A percentile compares a stretch with the other conserved stretches of the same genome.
These are phyloP conservation scores for Bombus superbus DNA, from an alignment of 1,140 invertebrate species.

Conservation along the genomic window DNA sequence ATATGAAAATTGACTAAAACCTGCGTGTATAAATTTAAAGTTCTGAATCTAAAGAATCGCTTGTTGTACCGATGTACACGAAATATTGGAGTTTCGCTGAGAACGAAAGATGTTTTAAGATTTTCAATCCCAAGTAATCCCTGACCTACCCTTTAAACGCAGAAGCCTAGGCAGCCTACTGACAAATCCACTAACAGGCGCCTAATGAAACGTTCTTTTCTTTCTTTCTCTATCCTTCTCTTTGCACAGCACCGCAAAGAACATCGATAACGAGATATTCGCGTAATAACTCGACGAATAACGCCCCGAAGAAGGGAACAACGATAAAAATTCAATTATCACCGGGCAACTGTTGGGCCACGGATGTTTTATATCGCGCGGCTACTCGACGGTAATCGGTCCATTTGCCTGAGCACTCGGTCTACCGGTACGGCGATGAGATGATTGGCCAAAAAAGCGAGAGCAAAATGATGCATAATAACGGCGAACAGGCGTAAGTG, in stretches of 20 bases:
- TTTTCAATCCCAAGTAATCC: not conserved
- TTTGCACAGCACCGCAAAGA: not conserved
- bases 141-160: not conserved
- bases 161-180: no score
- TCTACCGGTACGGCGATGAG: not conserved
- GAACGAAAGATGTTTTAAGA: not conserved
- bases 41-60: no score
- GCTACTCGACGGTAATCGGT: slow-evolving; percentile 27
- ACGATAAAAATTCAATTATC: slow-evolving; percentile 21
- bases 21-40: no score
- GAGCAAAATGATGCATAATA: slow-evolving; percentile 47
- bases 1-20: no score
- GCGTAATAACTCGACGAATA: not conserved
- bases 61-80: no score
- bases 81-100: no score
- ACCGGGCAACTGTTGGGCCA: not conserved
- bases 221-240: no score
- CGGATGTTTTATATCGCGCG: slow-evolving; percentile 3
- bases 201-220: not conserved
- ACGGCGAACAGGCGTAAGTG: slow-evolving; percentile 47
- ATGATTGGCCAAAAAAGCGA: slow-evolving; percentile 41
- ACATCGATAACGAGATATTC: not conserved
- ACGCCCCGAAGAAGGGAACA: no score
- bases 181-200: not conserved
- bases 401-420: not conserved